Base-by-base conservation (phyloP, 2,113 vertebrate species). In the Tauraco erythrolophus region DNA sequence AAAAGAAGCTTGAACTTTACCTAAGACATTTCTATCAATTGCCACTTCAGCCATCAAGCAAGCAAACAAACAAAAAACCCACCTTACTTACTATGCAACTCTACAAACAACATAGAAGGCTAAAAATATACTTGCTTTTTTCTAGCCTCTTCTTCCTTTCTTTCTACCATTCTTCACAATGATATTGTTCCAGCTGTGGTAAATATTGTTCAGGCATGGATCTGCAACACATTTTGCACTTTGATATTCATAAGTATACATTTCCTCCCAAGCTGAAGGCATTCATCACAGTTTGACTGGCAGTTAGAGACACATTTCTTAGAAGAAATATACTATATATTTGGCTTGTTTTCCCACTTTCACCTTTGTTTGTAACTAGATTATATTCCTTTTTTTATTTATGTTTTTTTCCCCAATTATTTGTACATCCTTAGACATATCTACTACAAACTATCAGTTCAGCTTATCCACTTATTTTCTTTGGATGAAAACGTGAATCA, bases 401-500 rank as follows among this genome's bases (percentile, higher is more conserved):
- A 54, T 54, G 19, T 1, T 0, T 37, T 22, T 71, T 21, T 30
- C 24, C 9, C 23, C 48, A 81, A 50, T 79, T 81, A 84, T 58
- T 83, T 72, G 17, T 57, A 78, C 23, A 82, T 56, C 41, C 11
- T 89, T 41, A 69, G 46, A 89, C 6, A 27, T 46, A 76, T 33
- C 53, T 68, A 39, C 30, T 60, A 19, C 19, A 75, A 89, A 61
- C 17, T 89, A 64, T 69, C 46, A 77, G 43, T 39, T 53, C 65
- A 50, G 35, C 27, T 65, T 37, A 66, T 83, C 57, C 76, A 60
- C 70, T 84, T 75, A 58, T 77, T 96, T 95, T 87, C 19, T 91
- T 74, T 0, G 2, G 54, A 96, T 89, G 81, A 97, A 97, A 82
- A 88, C 96, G 37, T 92, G 75, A 96, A 91, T 94, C 82, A 94